These are phyloP conservation scores for Cylindroiulus punctatus DNA, from an alignment of 2,888 invertebrate genomes.

Conservation along the genomic window DNA sequence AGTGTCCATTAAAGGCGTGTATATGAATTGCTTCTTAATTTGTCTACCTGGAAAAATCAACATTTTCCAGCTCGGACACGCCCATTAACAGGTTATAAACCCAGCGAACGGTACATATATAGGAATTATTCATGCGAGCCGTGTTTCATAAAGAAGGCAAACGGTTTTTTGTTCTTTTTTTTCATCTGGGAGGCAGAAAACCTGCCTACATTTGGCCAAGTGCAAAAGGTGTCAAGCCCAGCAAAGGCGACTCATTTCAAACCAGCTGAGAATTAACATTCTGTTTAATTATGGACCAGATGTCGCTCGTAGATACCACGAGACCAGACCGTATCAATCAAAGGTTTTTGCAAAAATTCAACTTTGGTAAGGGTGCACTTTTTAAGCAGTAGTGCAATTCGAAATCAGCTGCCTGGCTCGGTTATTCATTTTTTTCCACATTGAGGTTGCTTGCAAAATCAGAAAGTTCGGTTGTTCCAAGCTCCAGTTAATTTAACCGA, in stretches of 20 bases:
- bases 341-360: neutral
- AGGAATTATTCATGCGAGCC: conserved; percentile 1
- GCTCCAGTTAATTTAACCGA: too few relatives aligned
- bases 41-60: conserved; percentile 7
- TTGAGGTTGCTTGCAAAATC: neutral
- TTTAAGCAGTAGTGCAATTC: neutral
- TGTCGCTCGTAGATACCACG: neutral
- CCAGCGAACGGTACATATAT: conserved; percentile 1
- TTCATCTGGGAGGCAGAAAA: neutral
- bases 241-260: neutral
- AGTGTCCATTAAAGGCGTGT: conserved; percentile 11
- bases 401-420: neutral
- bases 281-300: neutral
- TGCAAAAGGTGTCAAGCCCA: neutral
- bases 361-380: neutral
- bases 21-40: conserved; percentile 4
- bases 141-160: conserved; percentile 9
- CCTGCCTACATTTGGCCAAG: conserved; percentile 10
- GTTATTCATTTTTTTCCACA: neutral
- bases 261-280: neutral
- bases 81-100: conserved; percentile 18
- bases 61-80: conserved; percentile 18
- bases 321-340: neutral
- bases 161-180: too few relatives aligned
- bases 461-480: too few relatives aligned